Conservation (phyloP, 1,140 invertebrate genomes). For the Apis cerana region DNA sequence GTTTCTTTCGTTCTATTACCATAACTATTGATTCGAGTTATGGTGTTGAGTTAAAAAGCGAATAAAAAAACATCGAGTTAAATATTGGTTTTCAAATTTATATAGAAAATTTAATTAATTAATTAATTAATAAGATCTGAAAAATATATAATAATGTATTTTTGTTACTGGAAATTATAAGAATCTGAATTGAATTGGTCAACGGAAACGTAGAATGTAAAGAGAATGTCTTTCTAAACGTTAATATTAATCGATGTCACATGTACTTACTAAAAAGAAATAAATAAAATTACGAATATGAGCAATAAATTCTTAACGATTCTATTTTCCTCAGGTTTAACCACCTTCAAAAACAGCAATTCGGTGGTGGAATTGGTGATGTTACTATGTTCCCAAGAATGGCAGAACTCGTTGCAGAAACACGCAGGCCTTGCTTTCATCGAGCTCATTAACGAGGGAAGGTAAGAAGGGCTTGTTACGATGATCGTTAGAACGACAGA, state of each 20-base stretch:
- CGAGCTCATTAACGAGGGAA: slow-evolving; percentile 99
- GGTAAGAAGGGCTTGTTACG: slow-evolving; percentile 78
- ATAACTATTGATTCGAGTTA: not conserved
- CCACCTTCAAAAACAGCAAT: slow-evolving; percentile 97
- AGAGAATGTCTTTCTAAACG: too few relatives aligned
- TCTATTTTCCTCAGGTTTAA: slow-evolving; percentile 86
- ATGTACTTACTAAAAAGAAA: too few relatives aligned
- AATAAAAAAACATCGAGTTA: too few relatives aligned
- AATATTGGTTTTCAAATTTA: too few relatives aligned
- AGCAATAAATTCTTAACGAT: slow-evolving; percentile 25
- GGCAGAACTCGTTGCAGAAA: slow-evolving; percentile 99
- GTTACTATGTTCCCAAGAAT: slow-evolving; percentile 99
- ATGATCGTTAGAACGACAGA: slow-evolving; percentile 43
- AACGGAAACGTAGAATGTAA: too few relatives aligned
- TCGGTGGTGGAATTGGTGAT: slow-evolving; percentile 99
- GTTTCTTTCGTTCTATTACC: not conserved
- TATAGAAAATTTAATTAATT: too few relatives aligned
- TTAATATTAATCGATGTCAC: too few relatives aligned
- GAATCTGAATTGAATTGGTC: too few relatives aligned
- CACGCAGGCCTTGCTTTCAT: slow-evolving; percentile 99
- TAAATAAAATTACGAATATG: too few relatives aligned
- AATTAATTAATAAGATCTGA: too few relatives aligned
- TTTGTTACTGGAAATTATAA: too few relatives aligned
- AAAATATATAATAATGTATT: too few relatives aligned
- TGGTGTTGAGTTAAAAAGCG: not conserved